These are phyloP conservation scores for Glareola pratincola DNA, from an alignment of 2,113 vertebrate genomes.

Conservation along the genomic window DNA sequence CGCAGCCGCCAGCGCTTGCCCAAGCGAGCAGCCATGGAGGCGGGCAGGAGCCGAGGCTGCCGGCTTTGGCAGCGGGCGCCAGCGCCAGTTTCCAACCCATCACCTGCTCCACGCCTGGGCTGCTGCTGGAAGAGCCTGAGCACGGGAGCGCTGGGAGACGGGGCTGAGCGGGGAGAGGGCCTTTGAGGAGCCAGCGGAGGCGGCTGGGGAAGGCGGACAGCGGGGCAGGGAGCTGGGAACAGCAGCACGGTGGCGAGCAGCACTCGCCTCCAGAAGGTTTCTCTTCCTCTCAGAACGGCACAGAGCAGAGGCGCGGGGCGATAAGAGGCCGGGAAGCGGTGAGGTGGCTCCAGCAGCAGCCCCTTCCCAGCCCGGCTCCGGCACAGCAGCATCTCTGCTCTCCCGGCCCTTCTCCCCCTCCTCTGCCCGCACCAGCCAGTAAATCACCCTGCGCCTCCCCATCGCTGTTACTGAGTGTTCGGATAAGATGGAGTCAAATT, in stretches of 20 bases:
- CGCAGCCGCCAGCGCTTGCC: neutral
- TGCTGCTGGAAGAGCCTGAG: neutral
- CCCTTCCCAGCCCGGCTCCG: rapidly evolving
- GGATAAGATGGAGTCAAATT: neutral
- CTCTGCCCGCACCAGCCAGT: neutral
- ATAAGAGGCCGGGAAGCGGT: neutral
- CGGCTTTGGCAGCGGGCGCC: rapidly evolving
- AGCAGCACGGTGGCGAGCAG: rapidly evolving
- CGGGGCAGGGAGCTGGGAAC: neutral
- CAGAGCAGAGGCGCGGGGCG: neutral
- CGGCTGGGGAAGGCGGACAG: rapidly evolving
- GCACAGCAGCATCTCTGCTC: neutral
- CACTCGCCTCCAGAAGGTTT: neutral
- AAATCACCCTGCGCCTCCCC: neutral
- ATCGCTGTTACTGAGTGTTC: neutral
- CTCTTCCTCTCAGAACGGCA: neutral
- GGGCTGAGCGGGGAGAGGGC: neutral
- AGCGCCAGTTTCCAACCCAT: rapidly evolving
- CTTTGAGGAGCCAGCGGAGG: neutral
- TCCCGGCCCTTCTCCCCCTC: neutral
- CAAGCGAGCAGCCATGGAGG: neutral
- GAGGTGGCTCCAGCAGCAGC: neutral
- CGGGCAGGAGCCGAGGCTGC: neutral
- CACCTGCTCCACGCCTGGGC: rapidly evolving
- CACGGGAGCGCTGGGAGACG: rapidly evolving